Evolutionary conservation across 2,113 vertebrate species (phyloP), one percentile per base, ranked within the genome.

Genomic region (Murina feae): DNA sequence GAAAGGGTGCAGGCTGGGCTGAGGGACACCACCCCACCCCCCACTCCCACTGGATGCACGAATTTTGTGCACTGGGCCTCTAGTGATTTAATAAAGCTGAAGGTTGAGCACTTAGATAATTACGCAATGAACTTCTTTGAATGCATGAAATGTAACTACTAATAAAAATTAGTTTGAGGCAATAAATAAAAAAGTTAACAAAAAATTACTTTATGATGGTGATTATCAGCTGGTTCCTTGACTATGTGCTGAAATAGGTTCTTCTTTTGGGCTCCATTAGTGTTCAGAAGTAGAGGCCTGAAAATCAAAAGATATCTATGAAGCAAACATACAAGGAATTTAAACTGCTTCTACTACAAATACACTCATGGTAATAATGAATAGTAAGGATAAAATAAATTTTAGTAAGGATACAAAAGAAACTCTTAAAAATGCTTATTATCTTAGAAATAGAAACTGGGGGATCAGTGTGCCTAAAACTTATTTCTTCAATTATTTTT

Each of bases 221-320:
- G 98, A 96, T 97, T 98, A 88, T 99, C 99, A 82, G 98, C 97
- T 66, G 98, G 96, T 75, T 99, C 99, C 95, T 99, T 99, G 79
- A 98, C 99, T 94, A 99, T 98, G 85, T 99, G 98, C 51, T 99
- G 99, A 96, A 99, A 99, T 74, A 98, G 98, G 96, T 99, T 99
- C 0, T 99, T 97, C 97, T 99, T 99, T 95, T 99, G 92, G 93
- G 98, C 98, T 91, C 99, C 99, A 63, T 99, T 99, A 95, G 98
- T 98, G 97, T 99, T 99, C 96, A 99, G 98, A 84, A 99, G 98
- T 86, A 99, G 96, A 74, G 99, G 99, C 92, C 99, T 99, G 96
- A 55, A 93, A 97, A 96, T 72, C 49, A 97, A 60, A 96, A 96
- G 42, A 88, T 58, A 94, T 60, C 69, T 17, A 91, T 53, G 8